Conservation (phyloP, 2,113 vertebrate genomes). For the Chloebia gouldiae region DNA sequence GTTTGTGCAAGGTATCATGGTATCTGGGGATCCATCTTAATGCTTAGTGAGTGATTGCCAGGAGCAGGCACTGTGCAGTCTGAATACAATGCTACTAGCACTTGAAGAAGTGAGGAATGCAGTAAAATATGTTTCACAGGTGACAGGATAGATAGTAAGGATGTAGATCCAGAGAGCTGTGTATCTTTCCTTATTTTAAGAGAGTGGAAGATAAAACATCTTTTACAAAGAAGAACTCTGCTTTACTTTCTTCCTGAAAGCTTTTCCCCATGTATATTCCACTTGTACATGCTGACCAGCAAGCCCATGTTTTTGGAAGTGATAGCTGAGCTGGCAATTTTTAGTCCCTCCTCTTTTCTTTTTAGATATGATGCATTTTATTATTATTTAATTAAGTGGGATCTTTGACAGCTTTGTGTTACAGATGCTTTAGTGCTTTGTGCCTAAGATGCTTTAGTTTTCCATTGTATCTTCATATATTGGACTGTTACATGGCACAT, state of each 20-base stretch:
- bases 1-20: not conserved
- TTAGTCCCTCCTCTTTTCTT: not conserved
- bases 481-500: not conserved
- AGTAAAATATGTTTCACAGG: not conserved
- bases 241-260: not conserved
- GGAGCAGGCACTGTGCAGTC: not conserved
- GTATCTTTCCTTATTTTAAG: not conserved
- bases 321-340: not conserved
- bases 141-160: not conserved
- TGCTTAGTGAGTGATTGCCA: not conserved
- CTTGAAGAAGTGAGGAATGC: not conserved
- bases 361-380: not conserved
- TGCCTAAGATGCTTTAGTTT: not conserved
- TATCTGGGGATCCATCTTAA: not conserved
- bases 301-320: not conserved
- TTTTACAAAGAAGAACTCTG: not conserved
- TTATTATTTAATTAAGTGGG: not conserved
- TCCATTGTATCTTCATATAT: not conserved
- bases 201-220: not conserved
- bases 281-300: not conserved
- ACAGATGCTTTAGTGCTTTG: not conserved
- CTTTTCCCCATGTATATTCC: not conserved
- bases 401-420: not conserved
- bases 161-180: not conserved
- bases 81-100: not conserved